These are phyloP conservation scores for Atopsyche davidsoni DNA, from an alignment of 1,140 invertebrate species.

Conservation along the genomic window DNA sequence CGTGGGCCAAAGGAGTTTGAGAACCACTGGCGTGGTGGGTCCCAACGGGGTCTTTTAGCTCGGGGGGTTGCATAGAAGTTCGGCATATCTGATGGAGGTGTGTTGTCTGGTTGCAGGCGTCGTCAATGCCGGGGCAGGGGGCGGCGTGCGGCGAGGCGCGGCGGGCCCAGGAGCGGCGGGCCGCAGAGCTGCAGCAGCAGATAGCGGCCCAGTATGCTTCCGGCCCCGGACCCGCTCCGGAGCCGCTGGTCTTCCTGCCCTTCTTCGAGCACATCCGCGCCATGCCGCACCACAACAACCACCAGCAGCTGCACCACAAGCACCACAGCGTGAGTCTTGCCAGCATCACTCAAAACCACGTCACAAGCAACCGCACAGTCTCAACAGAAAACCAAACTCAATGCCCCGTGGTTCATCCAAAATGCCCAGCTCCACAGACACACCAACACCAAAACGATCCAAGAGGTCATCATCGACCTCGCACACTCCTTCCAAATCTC, in stretches of 20 bases:
- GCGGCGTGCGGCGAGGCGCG: constrained; percentile 3
- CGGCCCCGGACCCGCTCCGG: background rate
- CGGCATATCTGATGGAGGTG: too few relatives aligned
- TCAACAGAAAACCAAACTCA: constrained; percentile 9
- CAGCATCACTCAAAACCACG: constrained; percentile 4
- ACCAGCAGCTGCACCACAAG: constrained; percentile 10
- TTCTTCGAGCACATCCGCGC: constrained; percentile 26
- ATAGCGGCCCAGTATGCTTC: constrained; percentile 24
- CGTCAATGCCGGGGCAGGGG: constrained; percentile 7
- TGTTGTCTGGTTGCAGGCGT: constrained; percentile 20
- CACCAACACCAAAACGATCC: too few relatives aligned
- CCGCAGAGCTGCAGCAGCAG: constrained; percentile 26
- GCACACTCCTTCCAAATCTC: too few relatives aligned
- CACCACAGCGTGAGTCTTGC: constrained; percentile 4
- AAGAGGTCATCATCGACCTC: too few relatives aligned
- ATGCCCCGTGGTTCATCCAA: too few relatives aligned
- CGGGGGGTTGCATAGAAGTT: too few relatives aligned
- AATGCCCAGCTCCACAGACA: too few relatives aligned
- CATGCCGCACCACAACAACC: constrained; percentile 21
- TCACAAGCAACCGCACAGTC: too few relatives aligned
- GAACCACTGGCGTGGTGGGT: too few relatives aligned
- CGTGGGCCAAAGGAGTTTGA: too few relatives aligned
- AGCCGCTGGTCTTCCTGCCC: constrained; percentile 25
- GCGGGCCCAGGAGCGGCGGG: constrained; percentile 22
- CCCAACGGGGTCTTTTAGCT: too few relatives aligned